Percentiles rank a stretch among this genome's conserved stretches.
Evolutionary conservation across 2,888 invertebrate genomes (phyloP).

Genomic region (Ypsolopha scabrella): DNA sequence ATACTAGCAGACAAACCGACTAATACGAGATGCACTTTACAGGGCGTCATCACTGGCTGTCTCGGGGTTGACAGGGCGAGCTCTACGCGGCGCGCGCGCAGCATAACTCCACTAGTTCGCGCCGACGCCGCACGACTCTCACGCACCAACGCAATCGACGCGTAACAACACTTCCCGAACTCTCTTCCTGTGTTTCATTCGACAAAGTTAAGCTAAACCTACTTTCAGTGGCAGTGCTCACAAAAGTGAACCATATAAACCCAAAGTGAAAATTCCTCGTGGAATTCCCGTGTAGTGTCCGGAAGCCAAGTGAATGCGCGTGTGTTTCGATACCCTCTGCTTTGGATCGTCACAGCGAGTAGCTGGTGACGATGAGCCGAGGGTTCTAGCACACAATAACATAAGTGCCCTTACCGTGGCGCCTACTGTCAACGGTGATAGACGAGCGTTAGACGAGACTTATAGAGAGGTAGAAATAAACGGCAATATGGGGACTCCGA

Average conservation of each 20-base stretch:
- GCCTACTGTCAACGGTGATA: slow-evolving; percentile 62
- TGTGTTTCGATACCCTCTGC: slow-evolving; percentile 91
- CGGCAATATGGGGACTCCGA: slow-evolving; percentile 66
- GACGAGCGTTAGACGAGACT: slow-evolving; percentile 60
- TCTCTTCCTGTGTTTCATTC: slow-evolving; percentile 6
- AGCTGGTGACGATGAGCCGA: slow-evolving; percentile 82
- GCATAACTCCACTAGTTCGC: slow-evolving; percentile 52
- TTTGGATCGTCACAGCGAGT: slow-evolving; percentile 89
- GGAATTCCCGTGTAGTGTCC: slow-evolving; percentile 52
- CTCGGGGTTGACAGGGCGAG: slow-evolving; percentile 48
- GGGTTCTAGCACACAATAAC: slow-evolving; percentile 61
- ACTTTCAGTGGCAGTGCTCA: slow-evolving; percentile 26
- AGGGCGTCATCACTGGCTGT: slow-evolving; percentile 53
- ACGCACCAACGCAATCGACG: slow-evolving; percentile 18
- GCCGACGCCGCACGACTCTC: slow-evolving; percentile 59
- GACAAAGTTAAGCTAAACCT: slow-evolving; percentile 16
- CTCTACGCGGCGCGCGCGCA: slow-evolving; percentile 36
- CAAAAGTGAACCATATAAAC: slow-evolving; percentile 23
- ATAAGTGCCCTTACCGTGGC: slow-evolving; percentile 64
- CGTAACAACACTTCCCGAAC: slow-evolving; percentile 42
- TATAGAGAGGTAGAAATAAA: slow-evolving; percentile 57
- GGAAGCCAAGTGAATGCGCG: slow-evolving; percentile 86
- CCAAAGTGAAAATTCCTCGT: slow-evolving; percentile 46
- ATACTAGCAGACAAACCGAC: background rate
- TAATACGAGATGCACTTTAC: slow-evolving; percentile 22